phyloP scores from a whole-genome alignment of 2,797 vertebrate species.

The Onychomys torridus region DNA sequence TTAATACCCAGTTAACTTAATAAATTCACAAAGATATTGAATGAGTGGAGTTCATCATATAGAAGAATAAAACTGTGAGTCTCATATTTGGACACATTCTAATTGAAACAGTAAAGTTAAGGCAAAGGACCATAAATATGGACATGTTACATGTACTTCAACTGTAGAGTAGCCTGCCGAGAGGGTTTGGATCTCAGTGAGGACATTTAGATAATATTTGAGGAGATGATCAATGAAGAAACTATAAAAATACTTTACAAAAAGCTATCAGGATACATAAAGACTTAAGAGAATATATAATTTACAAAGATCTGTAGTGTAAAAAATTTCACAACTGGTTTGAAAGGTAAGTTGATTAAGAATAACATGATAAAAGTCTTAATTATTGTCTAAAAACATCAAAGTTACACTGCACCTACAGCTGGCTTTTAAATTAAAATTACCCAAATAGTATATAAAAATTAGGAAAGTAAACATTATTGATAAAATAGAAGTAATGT shows the following conservation, averaged over 20 bases:
- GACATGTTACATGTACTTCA: neutral
- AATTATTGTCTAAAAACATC: neutral
- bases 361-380: neutral
- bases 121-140: neutral
- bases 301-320: neutral
- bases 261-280: neutral
- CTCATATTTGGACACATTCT: neutral
- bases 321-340: neutral
- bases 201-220: neutral
- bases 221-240: neutral
- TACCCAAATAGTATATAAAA: neutral
- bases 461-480: constrained; percentile 10
- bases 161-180: neutral
- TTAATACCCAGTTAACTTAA: constrained; percentile 44
- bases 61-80: neutral
- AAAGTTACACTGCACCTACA: neutral
- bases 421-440: neutral
- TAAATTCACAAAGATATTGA: neutral
- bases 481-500: neutral
- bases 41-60: neutral
- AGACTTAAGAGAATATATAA: neutral
- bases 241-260: neutral
- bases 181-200: neutral
- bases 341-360: neutral
- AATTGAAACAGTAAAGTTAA: constrained; percentile 5